These are phyloP conservation scores for roundworm (Caenorhabditis elegans) DNA, from an alignment of 1,140 invertebrate genomes.

Conservation along the genomic window WBcel235 BX284602.5:14116501-14117000, in stretches of 20 bases:
- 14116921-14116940: conserved; percentile 45
- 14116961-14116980: conserved; percentile 45
- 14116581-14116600: conserved; percentile 40
- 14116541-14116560: conserved; percentile 32
- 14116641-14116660: conserved; percentile 40
- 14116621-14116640: conserved; percentile 1
- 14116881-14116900: too few relatives aligned
- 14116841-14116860: too few relatives aligned
- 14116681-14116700: conserved; percentile 24
- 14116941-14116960: conserved; percentile 40
- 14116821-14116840: too few relatives aligned
- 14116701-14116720: conserved; percentile 35
- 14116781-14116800: too few relatives aligned
- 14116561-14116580: conserved; percentile 37
- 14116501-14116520: conserved; percentile 34
- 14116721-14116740: conserved; percentile 41
- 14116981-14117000: conserved; percentile 40
- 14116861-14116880: too few relatives aligned
- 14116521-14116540: conserved; percentile 22
- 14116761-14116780: neutral
- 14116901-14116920: too few relatives aligned
- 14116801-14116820: too few relatives aligned
- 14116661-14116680: conserved; percentile 13
- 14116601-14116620: neutral
- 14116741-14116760: conserved; percentile 43